Base-by-base conservation (phyloP, 2,113 vertebrate genomes). In the Seriola aureovittata region DNA sequence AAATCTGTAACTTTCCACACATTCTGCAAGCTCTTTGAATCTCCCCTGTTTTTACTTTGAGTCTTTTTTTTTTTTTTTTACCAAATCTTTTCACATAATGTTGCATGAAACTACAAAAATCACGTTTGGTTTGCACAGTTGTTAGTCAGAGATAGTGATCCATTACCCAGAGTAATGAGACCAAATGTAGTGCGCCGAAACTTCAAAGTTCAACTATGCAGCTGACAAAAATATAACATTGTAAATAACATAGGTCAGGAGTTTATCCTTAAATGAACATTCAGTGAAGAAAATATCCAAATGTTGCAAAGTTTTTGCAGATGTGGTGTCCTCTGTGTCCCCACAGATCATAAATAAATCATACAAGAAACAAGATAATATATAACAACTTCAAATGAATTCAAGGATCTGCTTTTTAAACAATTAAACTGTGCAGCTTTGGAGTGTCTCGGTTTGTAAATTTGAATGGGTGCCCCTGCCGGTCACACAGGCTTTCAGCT, bases 401-500 rank as follows among this genome's bases (percentile, higher is more conserved):
- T 25, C 11, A 48, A 25, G 29, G 29, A 23, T 55, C 19, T 32
- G n/a, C n/a, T 50, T 29, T 58, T 66, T 64, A 29, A 40, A 32
- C 63, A 52, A 32, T 21, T 21, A 8, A 57, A 78, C 48, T 14
- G 32, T 38, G 40, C 36, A n/a, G 69, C 25, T 76, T 55, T 32
- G 17, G 44, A 40, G 63, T 4, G 23, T 54, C 23, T 70, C 5
- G 10, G 12, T 75, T 60, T 63, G 21, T 76, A 52, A 17, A 58
- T 66, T 8, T 40, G 40, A 85, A 80, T 54, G 34, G 6, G 21
- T 17, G 34, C 44, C 63, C 14, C 62, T 55, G 72, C 32, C 16
- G 11, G 73, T 75, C 75, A 50, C 29, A 7, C 25, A 21, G 25
- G 46, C 63, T 29, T 73, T 68, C 72, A 58, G 68, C 73, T 81